phyloP scores from a whole-genome alignment of 2,888 invertebrate genomes.

The Mamestra brassicae region DNA sequence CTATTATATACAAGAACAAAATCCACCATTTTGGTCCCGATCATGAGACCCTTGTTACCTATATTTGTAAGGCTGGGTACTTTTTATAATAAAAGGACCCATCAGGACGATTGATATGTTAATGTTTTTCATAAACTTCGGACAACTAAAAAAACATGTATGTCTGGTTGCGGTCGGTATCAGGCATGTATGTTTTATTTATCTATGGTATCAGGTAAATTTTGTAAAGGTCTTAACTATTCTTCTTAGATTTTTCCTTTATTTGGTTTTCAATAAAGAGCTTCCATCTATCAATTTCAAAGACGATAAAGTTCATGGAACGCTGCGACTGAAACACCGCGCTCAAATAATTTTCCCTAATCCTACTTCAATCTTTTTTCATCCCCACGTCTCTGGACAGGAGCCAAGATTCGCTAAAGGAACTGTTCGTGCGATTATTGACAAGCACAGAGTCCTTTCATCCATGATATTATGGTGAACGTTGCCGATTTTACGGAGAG shows the following conservation, averaged over 20 bases:
- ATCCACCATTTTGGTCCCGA: no score
- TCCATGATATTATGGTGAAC: constrained; percentile 41
- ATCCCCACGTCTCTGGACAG: constrained; percentile 29
- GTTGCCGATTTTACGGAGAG: constrained; percentile 17
- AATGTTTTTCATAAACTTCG: no score
- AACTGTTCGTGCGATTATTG: constrained; percentile 51
- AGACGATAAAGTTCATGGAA: constrained; percentile 34
- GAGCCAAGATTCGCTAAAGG: constrained; percentile 42
- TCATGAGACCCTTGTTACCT: no score
- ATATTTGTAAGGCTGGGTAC: no score
- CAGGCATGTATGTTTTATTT: no score
- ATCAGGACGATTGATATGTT: no score
- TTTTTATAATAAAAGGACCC: no score
- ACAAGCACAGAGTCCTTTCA: constrained; percentile 48
- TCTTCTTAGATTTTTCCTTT: not conserved
- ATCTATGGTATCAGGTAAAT: not conserved
- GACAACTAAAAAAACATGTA: no score
- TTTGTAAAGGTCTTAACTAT: not conserved
- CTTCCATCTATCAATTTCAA: constrained; percentile 22
- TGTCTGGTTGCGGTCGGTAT: no score
- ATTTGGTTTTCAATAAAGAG: constrained; percentile 5
- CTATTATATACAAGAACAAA: no score
- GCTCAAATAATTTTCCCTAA: constrained; percentile 52
- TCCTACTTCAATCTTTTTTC: constrained; percentile 48
- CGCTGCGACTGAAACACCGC: constrained; percentile 28